Evolutionary conservation across 2,113 vertebrate species (phyloP), one percentile per base, ranked within the genome.

Genomic region (Trinectes maculatus): DNA sequence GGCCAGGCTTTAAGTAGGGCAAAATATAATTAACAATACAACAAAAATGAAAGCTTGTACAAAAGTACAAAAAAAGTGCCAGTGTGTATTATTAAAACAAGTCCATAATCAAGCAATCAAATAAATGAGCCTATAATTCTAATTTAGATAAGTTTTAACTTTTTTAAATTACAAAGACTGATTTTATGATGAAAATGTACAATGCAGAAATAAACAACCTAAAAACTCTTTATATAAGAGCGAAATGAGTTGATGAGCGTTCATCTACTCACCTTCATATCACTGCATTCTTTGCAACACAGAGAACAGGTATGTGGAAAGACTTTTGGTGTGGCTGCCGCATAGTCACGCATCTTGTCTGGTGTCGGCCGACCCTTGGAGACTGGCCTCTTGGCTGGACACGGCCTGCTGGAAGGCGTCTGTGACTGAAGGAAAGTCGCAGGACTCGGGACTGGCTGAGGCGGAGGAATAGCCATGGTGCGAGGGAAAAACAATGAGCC

Each of bases 261-360:
- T 46, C 28, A 31, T 60, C 42, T 89, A 97, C 97, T 99, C 94
- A 98, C 97, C 96, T 96, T 94, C 85, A 97, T 93, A 82, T 92
- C 89, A 90, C 90, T 87, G 94, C 95, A 98, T 89, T 96, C 93
- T 95, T 94, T 61, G 93, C 93, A 95, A 96, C 97, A 99, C 71
- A 99, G 95, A 94, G 93, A 95, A 95, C 97, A 99, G 87, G 95
- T 94, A 93, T 99, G 96, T 58, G 97, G 95, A 91, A 98, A 96
- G 91, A 93, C 92, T 92, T 91, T 94, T 15, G 97, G 96, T 31
- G 95, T 93, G 1, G 93, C 90, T 3, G 95, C 95, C 16, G 94
- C 95, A 91, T 96, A 98, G 94, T 99, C 97, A 28, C 94, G 95
- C 95, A 97, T 96, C 97, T 96, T 95, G 47, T 93, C 93, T 1